A percentile compares a stretch with the other conserved stretches of the same genome.
Conservation (phyloP, 2,797 vertebrate genomes). For the Myotis myotis region DNA sequence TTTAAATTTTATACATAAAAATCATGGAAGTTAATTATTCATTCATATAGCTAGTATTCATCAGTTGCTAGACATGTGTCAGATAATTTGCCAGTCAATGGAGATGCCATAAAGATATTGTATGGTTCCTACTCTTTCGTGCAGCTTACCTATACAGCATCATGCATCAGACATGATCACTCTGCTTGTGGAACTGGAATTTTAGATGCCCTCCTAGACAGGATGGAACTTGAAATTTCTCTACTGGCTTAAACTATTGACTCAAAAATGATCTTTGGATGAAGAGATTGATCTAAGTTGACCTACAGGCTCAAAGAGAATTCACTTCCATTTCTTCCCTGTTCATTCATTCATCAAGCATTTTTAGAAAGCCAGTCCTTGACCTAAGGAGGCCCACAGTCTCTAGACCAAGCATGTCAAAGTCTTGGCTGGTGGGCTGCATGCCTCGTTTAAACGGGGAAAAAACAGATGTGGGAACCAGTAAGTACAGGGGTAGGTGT, state of each 20-base stretch:
- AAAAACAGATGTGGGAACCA: background rate
- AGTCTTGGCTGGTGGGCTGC: no score
- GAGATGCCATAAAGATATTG: background rate
- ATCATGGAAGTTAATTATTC: background rate
- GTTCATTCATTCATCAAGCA: background rate
- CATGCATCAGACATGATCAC: background rate
- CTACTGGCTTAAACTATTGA: conserved; percentile 2
- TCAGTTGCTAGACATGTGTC: background rate
- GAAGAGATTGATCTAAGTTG: conserved; percentile 24
- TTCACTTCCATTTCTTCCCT: background rate
- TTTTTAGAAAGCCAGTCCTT: conserved; percentile 43
- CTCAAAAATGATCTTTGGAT: background rate
- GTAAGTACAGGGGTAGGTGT: background rate
- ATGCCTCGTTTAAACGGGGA: no score
- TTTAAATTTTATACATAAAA: conserved; percentile 27
- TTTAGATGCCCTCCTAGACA: background rate
- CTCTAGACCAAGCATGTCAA: background rate
- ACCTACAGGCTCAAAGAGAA: background rate
- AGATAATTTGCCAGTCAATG: background rate
- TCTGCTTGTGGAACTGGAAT: background rate
- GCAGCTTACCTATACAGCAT: background rate
- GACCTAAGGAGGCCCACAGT: background rate
- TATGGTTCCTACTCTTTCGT: background rate
- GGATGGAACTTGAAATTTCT: background rate
- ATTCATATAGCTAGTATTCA: background rate